phyloP scores from a whole-genome alignment of 2,113 vertebrate species.

The Coptodon bakossiorum region DNA sequence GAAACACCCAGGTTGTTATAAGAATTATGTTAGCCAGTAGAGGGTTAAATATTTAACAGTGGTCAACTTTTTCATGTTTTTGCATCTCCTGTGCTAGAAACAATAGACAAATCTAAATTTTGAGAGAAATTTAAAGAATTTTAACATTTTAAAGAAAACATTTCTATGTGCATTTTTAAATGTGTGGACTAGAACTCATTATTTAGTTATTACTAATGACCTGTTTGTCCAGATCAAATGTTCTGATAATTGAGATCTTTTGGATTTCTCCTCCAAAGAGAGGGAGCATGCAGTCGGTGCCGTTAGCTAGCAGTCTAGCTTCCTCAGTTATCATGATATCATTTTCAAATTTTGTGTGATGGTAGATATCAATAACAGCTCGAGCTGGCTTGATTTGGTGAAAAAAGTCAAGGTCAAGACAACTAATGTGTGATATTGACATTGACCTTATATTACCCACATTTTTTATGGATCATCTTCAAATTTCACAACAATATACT shows the following conservation, averaged over 20 bases:
- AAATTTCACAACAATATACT: not conserved
- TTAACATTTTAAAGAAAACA: not conserved
- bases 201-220: not conserved
- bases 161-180: not conserved
- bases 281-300: not conserved
- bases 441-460: not conserved
- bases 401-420: not conserved
- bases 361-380: not conserved
- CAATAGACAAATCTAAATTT: not conserved
- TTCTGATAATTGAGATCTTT: not conserved
- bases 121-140: not conserved
- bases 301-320: rapidly evolving
- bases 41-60: not conserved
- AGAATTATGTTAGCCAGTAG: rapidly evolving
- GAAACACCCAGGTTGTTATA: not conserved
- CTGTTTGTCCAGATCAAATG: not conserved
- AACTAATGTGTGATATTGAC: not conserved
- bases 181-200: not conserved
- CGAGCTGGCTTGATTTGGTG: rapidly evolving
- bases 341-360: not conserved
- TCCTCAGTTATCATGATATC: not conserved
- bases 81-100: not conserved
- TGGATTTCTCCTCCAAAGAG: not conserved
- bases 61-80: not conserved
- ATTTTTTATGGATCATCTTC: not conserved